Conservation (phyloP, 1,140 invertebrate species). For the Capitella teleta region DNA sequence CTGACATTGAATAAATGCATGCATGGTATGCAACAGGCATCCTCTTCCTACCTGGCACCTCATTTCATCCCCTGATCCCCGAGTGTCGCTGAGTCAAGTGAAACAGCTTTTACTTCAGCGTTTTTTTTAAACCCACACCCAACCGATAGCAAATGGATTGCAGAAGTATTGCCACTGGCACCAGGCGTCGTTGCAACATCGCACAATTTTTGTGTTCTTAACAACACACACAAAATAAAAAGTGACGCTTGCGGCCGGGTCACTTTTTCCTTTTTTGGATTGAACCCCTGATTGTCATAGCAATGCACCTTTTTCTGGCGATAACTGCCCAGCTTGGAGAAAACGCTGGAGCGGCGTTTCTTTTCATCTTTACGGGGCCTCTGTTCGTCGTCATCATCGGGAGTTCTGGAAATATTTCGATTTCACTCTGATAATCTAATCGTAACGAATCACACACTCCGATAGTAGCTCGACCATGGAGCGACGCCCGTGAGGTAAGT, state of each 20-base stretch:
- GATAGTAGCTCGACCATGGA: background rate
- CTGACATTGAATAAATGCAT: too few relatives aligned
- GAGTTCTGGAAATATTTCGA: too few relatives aligned
- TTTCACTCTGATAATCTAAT: too few relatives aligned
- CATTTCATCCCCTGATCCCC: too few relatives aligned
- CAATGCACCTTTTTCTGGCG: constrained; percentile 29
- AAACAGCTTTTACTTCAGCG: too few relatives aligned
- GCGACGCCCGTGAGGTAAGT: background rate
- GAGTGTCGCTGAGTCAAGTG: too few relatives aligned
- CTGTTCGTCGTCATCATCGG: too few relatives aligned
- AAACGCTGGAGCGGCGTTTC: constrained; percentile 26
- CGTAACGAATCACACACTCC: too few relatives aligned
- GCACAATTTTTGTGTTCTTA: background rate
- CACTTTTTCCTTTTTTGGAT: background rate
- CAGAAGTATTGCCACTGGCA: background rate
- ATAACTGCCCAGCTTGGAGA: constrained; percentile 31
- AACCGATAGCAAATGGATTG: too few relatives aligned
- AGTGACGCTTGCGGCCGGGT: background rate
- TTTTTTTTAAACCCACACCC: too few relatives aligned
- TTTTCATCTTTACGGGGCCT: constrained; percentile 28
- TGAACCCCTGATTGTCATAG: background rate
- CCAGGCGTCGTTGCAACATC: background rate
- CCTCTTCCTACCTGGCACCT: too few relatives aligned
- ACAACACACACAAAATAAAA: background rate
- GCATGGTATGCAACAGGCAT: too few relatives aligned